Conservation (phyloP, 2,888 invertebrate species). For the Caenorhabditis afra region DNA sequence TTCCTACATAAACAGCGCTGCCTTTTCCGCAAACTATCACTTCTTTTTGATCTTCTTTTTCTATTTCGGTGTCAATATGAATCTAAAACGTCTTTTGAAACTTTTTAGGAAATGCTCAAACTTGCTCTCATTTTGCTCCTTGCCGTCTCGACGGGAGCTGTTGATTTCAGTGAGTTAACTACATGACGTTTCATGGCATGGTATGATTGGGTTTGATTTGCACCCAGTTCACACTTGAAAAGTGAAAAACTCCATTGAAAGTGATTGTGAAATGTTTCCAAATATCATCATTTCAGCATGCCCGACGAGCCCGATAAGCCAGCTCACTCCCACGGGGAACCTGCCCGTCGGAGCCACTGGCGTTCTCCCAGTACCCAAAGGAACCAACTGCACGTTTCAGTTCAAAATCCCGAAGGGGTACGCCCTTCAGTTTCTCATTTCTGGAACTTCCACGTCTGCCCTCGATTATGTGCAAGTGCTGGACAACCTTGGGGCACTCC, state of each 20-base stretch:
- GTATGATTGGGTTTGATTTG: too few relatives aligned
- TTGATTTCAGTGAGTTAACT: conserved; percentile 23
- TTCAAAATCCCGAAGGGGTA: conserved; percentile 27
- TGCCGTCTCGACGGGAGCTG: neutral
- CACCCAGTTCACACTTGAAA: too few relatives aligned
- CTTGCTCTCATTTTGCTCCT: conserved; percentile 1
- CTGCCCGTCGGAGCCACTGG: conserved; percentile 4
- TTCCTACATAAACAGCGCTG: too few relatives aligned
- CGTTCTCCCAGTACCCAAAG: neutral
- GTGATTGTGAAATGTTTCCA: too few relatives aligned
- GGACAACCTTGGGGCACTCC: neutral
- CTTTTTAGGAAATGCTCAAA: conserved; percentile 3
- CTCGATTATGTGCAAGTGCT: neutral
- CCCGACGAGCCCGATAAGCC: neutral
- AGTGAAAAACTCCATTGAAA: too few relatives aligned
- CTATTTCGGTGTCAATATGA: too few relatives aligned
- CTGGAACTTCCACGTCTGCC: neutral
- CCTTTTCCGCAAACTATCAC: too few relatives aligned
- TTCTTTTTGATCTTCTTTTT: too few relatives aligned
- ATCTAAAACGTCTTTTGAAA: too few relatives aligned
- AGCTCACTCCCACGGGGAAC: too few relatives aligned
- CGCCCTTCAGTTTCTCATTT: neutral
- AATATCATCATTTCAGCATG: conserved; percentile 27
- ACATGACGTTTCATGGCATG: too few relatives aligned
- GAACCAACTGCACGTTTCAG: conserved; percentile 27